Conservation (phyloP, 2,797 vertebrate species). For the Lindbergichthys nudifrons region DNA sequence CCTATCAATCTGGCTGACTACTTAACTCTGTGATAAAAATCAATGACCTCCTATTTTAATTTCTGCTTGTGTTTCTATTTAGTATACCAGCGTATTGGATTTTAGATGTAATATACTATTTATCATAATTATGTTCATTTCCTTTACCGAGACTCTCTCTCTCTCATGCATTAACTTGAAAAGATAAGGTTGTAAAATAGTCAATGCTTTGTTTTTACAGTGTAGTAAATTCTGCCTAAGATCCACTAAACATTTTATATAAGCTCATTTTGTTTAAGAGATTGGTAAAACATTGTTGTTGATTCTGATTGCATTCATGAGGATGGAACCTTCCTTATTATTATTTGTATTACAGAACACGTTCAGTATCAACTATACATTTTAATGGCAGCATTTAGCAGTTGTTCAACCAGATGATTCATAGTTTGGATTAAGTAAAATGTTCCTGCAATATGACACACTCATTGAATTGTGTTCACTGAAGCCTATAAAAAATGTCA, state of each 20-base stretch:
- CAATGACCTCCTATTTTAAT: background rate
- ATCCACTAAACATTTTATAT: background rate
- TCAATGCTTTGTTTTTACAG: constrained; percentile 16
- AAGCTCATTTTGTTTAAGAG: background rate
- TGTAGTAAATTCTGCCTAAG: constrained; percentile 9
- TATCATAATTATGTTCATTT: background rate
- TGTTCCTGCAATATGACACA: background rate
- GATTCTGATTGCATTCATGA: background rate
- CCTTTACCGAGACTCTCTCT: background rate
- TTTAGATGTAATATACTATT: background rate
- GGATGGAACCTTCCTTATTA: background rate
- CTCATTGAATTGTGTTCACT: background rate
- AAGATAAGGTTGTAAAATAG: background rate
- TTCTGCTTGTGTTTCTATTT: background rate
- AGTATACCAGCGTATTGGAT: constrained; percentile 5
- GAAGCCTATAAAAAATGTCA: background rate
- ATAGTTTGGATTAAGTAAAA: background rate
- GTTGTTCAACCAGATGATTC: background rate
- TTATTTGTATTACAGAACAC: background rate
- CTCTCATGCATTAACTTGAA: background rate
- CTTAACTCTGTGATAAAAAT: constrained; percentile 23
- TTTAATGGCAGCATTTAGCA: background rate
- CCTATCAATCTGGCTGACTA: background rate
- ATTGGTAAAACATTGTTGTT: background rate
- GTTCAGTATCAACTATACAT: background rate